Evolutionary conservation across 1,140 invertebrate genomes (phyloP), one percentile per base, ranked within the genome.

Genomic region (Camponotus floridanus): DNA sequence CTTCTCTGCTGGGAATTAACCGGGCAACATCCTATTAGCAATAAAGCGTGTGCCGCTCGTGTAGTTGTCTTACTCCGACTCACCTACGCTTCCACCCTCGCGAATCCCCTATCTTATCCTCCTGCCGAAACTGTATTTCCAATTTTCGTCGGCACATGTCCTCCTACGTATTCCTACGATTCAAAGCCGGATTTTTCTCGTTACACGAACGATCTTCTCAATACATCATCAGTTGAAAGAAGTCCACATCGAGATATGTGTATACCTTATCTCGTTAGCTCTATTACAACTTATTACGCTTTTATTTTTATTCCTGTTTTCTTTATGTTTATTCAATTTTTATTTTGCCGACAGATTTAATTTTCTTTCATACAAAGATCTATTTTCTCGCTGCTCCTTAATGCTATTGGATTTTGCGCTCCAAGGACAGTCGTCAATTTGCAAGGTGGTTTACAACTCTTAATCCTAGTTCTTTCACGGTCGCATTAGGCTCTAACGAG

Each of bases 381-480:
- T 51, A 31, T 39, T 86, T 71, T 45, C 1, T 33, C 26, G n/a
- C 9, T 33, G 21, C 18, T 13, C 21, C 51, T 87, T 76, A 71
- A 59, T 18, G 57, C 59, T 45, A 51, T 87, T 78, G 48, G 81
- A 87, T 78, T 76, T 15, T 36, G 15, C 61, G 21, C 42, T 31
- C 15, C 31, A 31, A 48, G 57, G 73, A 61, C 73, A 71, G 65
- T 89, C 85, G 68, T 87, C 92, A 93, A 92, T 93, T 93, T 91
- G 86, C 92, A 92, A 87, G 91, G 88, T 90, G 87, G 91, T 91
- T 92, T 91, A 91, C 91, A 91, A 91, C 87, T 92, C 87, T 92
- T 91, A 92, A 92, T 92, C 92, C 91, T 88, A 88, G 89, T 91
- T 92, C 90, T 92, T 93, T 89, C 78, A 86, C 86, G 87, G 83